These are phyloP conservation scores for Drosophila subpulchrella DNA, from an alignment of 1,140 invertebrate genomes.

Conservation along the genomic window DNA sequence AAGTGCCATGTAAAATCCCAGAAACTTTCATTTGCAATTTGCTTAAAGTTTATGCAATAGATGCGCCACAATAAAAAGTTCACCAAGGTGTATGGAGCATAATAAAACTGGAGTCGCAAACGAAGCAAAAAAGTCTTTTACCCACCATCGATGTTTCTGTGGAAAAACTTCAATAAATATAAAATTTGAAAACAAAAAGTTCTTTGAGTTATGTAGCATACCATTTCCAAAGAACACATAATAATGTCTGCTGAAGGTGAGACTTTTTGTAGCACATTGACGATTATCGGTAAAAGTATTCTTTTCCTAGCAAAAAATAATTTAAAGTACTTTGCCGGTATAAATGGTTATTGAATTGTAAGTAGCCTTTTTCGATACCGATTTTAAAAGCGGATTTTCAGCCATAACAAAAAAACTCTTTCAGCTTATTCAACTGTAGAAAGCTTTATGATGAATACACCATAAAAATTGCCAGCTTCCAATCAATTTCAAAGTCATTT, in stretches of 20 bases:
- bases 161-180: constrained; percentile 8
- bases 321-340: background rate
- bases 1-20: constrained; percentile 68
- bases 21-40: constrained; percentile 73
- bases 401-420: background rate
- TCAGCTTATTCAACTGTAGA: constrained; percentile 32
- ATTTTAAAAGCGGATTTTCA: background rate
- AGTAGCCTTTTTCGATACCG: background rate
- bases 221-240: too few species aligned
- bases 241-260: background rate
- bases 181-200: constrained; percentile 1
- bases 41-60: constrained; percentile 67
- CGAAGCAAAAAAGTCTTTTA: constrained; percentile 14
- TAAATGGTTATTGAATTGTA: background rate
- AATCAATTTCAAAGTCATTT: constrained; percentile 80
- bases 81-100: constrained; percentile 34
- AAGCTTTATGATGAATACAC: constrained; percentile 55
- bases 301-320: background rate
- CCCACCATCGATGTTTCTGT: constrained; percentile 2
- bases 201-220: constrained; percentile 1
- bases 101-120: constrained; percentile 35
- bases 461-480: constrained; percentile 45
- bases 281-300: background rate
- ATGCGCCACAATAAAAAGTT: constrained; percentile 51
- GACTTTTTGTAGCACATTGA: background rate